Evolutionary conservation across 2,888 invertebrate species (phyloP), one percentile per base, ranked within the genome.

Genomic region (Conistra vaccinii): DNA sequence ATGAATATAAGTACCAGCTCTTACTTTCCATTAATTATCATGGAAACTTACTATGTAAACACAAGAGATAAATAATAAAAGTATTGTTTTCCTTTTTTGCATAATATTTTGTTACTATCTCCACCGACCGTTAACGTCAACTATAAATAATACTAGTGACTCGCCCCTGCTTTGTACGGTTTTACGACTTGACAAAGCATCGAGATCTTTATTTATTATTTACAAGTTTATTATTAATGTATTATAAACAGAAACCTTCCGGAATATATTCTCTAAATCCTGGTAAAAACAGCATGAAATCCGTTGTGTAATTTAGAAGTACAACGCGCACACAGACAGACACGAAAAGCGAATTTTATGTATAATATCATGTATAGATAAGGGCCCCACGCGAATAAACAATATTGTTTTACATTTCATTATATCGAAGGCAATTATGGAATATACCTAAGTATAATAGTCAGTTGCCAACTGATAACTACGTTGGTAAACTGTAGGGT

Each of bases 341-440:
- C 20, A 6, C 26, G 20, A 10, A 26, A 26, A 20, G 20, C 39
- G 10, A 26, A 12, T 26, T 26, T 26, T 39, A 39, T 35, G 17
- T n/a, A 17, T 62, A 26, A 5, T 32, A 7, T 35, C 3, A 35
- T 23, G 26, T 29, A 48, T 29, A 29, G 23, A 53, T n/a, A 86
- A 86, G 79, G 86, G 83, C 87, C 89, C 85, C 86, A 85, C 87
- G 67, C 85, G 83, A 89, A 88, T 83, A 84, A 85, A 76, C 78
- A 85, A 83, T 70, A 70, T 88, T 89, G 87, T 88, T 88, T 81
- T 84, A 88, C 74, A 58, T 91, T 89, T 86, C 82, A 87, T 90
- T 89, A 89, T 81, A 81, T 74, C 76, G 65, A 75, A 65, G 39
- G 53, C 76, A 79, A 84, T 86, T 79, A 57, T 32, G 68, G 62